Evolutionary conservation across 2,888 invertebrate species (phyloP).

Genomic region (Acleris sparsana): DNA sequence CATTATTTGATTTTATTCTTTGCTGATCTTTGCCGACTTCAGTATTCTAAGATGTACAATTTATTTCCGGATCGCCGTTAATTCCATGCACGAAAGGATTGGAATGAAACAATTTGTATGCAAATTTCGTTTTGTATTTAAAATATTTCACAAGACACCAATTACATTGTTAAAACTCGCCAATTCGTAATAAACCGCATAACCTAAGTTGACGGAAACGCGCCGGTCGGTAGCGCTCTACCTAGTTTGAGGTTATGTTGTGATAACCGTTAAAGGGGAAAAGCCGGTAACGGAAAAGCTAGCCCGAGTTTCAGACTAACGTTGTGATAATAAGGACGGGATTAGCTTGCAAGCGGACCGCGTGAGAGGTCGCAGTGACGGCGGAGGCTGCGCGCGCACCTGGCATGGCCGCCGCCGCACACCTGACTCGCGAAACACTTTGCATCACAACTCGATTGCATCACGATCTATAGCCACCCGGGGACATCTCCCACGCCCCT

Average conservation of each 20-base stretch:
- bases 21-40: background rate
- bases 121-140: constrained; percentile 68
- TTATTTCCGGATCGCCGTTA: constrained; percentile 19
- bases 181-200: constrained; percentile 59
- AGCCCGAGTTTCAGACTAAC: constrained; percentile 59
- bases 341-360: constrained; percentile 59
- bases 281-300: constrained; percentile 62
- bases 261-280: constrained; percentile 74
- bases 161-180: constrained; percentile 60
- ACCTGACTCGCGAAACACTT: constrained; percentile 77
- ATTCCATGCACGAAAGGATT: constrained; percentile 46
- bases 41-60: background rate
- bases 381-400: constrained; percentile 79
- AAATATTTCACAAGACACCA: constrained; percentile 56
- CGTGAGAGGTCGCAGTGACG: constrained; percentile 60
- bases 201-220: constrained; percentile 51
- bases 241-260: constrained; percentile 82
- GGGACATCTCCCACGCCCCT: constrained; percentile 43
- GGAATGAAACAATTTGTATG: constrained; percentile 75
- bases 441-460: constrained; percentile 71
- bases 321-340: constrained; percentile 62
- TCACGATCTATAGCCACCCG: constrained; percentile 49
- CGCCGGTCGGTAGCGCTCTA: constrained; percentile 67
- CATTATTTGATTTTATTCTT: constrained; percentile 21
- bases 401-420: constrained; percentile 79